These are phyloP conservation scores for Epizoanthus ramosus DNA, from an alignment of 92 coral and sea anemone species.

Conservation along the genomic window DNA sequence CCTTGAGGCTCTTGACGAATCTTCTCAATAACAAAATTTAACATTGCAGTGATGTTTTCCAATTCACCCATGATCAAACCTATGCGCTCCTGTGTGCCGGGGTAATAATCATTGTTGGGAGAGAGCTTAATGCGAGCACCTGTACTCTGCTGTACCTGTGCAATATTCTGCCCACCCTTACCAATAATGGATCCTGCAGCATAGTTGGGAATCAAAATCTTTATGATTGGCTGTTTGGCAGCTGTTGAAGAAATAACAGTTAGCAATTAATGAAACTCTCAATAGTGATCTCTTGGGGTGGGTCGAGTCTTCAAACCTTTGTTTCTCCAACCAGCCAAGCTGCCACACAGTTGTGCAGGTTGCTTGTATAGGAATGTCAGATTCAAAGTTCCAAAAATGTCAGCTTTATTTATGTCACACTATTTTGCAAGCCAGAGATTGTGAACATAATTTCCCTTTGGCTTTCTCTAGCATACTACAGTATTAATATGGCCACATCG, in stretches of 20 bases:
- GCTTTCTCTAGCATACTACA: no score
- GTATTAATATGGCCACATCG: no score
- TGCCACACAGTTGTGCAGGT: no score
- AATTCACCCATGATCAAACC: constrained; percentile 98
- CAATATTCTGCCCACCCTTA: constrained; percentile 96
- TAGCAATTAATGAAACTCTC: no score
- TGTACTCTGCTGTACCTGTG: constrained; percentile 91
- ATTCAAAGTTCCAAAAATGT: no score
- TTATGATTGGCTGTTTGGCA: constrained; percentile 95
- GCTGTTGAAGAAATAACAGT: constrained; percentile 46
- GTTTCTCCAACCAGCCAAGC: no score
- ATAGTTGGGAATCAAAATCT: constrained; percentile 96
- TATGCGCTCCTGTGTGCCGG: constrained; percentile 97
- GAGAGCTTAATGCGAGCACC: constrained; percentile 98
- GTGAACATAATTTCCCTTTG: no score
- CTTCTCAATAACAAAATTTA: constrained; percentile 93
- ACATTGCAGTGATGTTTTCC: constrained; percentile 84
- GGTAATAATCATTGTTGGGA: constrained; percentile 96
- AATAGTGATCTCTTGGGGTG: no score
- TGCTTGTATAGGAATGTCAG: no score
- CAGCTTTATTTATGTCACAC: no score
- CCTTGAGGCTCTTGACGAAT: constrained; percentile 95
- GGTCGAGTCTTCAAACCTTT: no score
- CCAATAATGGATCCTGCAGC: constrained; percentile 99
- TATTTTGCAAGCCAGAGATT: no score